Conservation (phyloP, 2,113 vertebrate species). For the Arenaria interpres region DNA sequence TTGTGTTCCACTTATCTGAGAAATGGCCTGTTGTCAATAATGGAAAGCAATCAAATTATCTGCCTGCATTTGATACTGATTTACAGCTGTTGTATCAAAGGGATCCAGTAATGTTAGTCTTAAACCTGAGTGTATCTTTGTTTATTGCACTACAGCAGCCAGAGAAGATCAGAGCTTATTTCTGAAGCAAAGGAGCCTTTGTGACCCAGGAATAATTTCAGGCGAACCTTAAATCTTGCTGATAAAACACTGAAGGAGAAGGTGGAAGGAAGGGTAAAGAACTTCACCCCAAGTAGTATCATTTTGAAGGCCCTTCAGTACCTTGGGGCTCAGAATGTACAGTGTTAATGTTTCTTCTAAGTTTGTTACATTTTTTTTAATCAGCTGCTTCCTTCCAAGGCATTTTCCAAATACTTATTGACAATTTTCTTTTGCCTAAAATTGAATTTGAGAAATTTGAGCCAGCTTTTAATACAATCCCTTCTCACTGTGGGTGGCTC, state of each 20-base stretch:
- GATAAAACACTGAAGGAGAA: background rate
- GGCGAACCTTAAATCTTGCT: background rate
- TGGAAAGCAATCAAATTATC: background rate
- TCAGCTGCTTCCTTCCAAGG: background rate
- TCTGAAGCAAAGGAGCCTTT: background rate
- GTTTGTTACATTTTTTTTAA: background rate
- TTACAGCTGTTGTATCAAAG: background rate
- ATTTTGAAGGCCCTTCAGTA: background rate
- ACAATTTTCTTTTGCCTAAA: background rate
- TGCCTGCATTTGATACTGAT: background rate
- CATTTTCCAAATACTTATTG: background rate
- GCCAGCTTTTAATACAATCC: background rate
- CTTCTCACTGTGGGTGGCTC: slow-evolving; percentile 35
- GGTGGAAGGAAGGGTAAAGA: background rate
- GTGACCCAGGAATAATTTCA: background rate
- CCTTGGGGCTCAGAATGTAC: background rate
- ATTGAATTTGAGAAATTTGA: background rate
- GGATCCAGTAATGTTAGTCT: too few relatives aligned
- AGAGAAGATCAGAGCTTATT: background rate
- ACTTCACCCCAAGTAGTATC: accelerated
- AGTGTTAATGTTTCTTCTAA: background rate
- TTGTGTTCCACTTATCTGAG: background rate
- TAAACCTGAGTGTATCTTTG: background rate
- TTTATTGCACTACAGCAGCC: background rate
- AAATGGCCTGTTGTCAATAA: background rate